Base-by-base conservation (phyloP, 2,888 invertebrate genomes). In the Acleris emargana region DNA sequence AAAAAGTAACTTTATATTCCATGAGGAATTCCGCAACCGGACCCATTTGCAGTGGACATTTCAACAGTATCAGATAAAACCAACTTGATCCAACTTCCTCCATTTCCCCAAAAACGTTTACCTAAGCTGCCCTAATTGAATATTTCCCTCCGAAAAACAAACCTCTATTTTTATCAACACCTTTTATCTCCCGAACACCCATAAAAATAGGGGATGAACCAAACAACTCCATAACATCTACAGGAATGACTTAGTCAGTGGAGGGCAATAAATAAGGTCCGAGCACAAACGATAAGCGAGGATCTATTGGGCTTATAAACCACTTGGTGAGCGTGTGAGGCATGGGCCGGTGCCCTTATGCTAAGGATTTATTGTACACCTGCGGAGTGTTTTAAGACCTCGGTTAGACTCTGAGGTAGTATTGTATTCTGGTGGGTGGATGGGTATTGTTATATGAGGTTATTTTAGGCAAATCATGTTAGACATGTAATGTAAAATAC, bases 231-330 rank as follows among this genome's bases (percentile, higher is more conserved):
- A 81, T 82, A 58, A 82, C 79, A 78, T 83, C 83, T 84, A 83
- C 72, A 76, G 74, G 81, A 86, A 87, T 83, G 85, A 84, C 60
- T 86, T 86, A 83, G 87, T 83, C 86, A 82, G 77, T 69, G 73
- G 86, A 82, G 86, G 72, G 78, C 76, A 72, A 83, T 87, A 86
- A 87, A 87, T 87, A 87, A 80, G 72, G 82, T 76, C 77, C 73
- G 77, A 74, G 79, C 80, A 77, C 79, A 81, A 81, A 82, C 87
- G 88, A 88, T 88, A 88, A 87, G 84, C 83, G 83, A 79, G 83
- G 83, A 87, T 88, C 85, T 86, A 89, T 87, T 83, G 86, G 81
- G 86, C 83, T 87, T 88, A 87, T 87, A 87, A 84, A 86, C 81
- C 84, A 82, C 83, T 86, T 81, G 82, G 80, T 77, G 74, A 64